These are phyloP conservation scores for Drosophila bunnanda DNA, from an alignment of 2,888 invertebrate genomes.

Conservation along the genomic window DNA sequence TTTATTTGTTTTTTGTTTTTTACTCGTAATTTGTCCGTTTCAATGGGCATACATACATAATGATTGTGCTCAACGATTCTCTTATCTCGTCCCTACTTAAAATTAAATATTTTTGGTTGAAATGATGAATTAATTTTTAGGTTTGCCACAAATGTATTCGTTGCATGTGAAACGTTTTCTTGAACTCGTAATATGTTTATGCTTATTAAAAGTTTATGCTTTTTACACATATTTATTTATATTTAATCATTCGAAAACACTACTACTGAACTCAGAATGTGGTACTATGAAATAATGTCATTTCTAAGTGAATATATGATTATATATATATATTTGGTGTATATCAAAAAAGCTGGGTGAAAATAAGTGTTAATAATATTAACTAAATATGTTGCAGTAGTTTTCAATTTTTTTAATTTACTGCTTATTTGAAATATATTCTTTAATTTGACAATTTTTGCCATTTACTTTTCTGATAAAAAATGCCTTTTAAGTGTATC, in stretches of 20 bases:
- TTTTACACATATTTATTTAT: conserved; percentile 39
- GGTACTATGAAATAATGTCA: not conserved
- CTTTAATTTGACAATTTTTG: conserved; percentile 19
- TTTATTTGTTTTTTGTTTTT: conserved; percentile 21
- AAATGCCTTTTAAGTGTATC: not conserved
- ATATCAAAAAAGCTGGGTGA: not conserved
- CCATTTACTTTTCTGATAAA: no score
- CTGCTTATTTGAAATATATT: conserved; percentile 1
- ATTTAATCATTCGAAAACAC: conserved; percentile 1
- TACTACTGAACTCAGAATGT: conserved; percentile 16
- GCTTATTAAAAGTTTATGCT: conserved; percentile 16
- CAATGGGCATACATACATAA: conserved; percentile 56
- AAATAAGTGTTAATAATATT: not conserved
- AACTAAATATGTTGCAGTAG: not conserved
- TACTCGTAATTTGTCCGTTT: conserved; percentile 56
- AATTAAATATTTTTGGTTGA: conserved; percentile 11
- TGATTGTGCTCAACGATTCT: conserved; percentile 84
- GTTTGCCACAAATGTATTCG: conserved; percentile 43
- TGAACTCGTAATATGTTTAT: conserved; percentile 6
- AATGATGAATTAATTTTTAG: conserved; percentile 8
- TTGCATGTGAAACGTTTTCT: conserved; percentile 62
- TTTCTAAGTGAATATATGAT: not conserved
- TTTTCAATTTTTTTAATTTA: not conserved
- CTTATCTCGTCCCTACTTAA: conserved; percentile 43
- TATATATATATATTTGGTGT: conserved; percentile 5